Conservation (phyloP, 2,888 invertebrate species). For the Tenthredo livida region DNA sequence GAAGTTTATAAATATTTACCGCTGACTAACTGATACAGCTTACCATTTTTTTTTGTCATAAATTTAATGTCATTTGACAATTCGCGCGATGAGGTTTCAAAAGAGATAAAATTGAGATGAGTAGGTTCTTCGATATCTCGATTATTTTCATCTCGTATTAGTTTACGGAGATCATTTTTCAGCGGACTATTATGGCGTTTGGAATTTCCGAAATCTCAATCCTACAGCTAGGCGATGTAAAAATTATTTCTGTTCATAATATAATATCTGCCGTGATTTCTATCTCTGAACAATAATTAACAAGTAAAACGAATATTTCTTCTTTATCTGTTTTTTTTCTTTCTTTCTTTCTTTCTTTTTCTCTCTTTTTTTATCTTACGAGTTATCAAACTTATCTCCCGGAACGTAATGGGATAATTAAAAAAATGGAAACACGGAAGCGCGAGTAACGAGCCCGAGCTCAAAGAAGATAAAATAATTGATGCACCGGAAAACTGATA, state of each 20-base stretch:
- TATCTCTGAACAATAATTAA: not conserved
- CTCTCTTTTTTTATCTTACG: not conserved
- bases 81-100: not conserved
- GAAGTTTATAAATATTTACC: constrained; percentile 22
- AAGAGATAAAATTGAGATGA: not conserved
- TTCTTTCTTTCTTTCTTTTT: not conserved
- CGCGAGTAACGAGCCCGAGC: not conserved
- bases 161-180: not conserved
- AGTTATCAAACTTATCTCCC: not conserved
- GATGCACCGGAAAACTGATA: constrained; percentile 17
- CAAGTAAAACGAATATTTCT: not conserved
- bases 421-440: not conserved
- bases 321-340: not conserved
- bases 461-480: constrained; percentile 16
- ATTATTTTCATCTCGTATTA: not conserved
- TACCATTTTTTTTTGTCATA: not conserved
- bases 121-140: not conserved
- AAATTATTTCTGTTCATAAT: not conserved
- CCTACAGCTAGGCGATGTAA: not conserved
- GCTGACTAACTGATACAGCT: not conserved
- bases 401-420: constrained; percentile 8
- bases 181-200: not conserved
- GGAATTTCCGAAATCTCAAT: not conserved
- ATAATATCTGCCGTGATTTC: not conserved
- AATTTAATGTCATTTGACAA: not conserved